Percentiles rank a stretch among this genome's conserved stretches.
These are phyloP conservation scores for Apostichopus californicus DNA, from an alignment of 35 echinoderm and acorn worm species.

Conservation along the genomic window DNA sequence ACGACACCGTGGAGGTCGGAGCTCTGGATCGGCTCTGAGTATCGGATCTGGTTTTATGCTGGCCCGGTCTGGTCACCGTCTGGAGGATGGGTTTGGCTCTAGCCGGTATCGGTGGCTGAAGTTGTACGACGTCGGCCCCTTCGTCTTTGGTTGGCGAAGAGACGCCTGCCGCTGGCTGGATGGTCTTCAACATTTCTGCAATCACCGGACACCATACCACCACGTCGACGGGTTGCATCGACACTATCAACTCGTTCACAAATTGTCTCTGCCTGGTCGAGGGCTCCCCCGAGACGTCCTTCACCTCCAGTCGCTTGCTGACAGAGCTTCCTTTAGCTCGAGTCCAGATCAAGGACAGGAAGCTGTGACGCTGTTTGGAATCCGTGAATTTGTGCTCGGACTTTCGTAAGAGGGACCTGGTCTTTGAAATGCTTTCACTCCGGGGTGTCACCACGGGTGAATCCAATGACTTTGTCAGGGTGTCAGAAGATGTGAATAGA, in stretches of 20 bases:
- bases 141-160: neutral
- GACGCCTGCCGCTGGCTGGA: neutral
- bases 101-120: neutral
- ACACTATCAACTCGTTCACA: constrained; percentile 83
- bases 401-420: constrained; percentile 12
- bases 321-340: constrained; percentile 73
- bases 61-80: neutral
- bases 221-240: constrained; percentile 77
- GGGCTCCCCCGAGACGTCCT: constrained; percentile 27
- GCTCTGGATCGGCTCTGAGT: constrained; percentile 10
- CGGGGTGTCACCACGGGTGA: constrained; percentile 34
- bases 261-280: constrained; percentile 40
- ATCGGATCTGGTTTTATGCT: neutral
- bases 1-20: constrained; percentile 20
- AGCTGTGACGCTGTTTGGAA: constrained; percentile 73
- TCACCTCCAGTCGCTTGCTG: constrained; percentile 26
- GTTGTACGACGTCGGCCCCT: neutral
- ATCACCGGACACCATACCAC: constrained; percentile 87
- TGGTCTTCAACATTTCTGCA: constrained; percentile 40
- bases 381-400: constrained; percentile 25
- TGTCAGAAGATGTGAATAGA: constrained; percentile 79
- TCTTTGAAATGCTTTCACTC: constrained; percentile 40
- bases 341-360: constrained; percentile 87
- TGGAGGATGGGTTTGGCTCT: neutral
- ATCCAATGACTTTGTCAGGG: constrained; percentile 64